A percentile compares a stretch with the other conserved stretches of the same genome.
Conservation (phyloP, 2,113 vertebrate species). For the Lutjanus erythropterus region DNA sequence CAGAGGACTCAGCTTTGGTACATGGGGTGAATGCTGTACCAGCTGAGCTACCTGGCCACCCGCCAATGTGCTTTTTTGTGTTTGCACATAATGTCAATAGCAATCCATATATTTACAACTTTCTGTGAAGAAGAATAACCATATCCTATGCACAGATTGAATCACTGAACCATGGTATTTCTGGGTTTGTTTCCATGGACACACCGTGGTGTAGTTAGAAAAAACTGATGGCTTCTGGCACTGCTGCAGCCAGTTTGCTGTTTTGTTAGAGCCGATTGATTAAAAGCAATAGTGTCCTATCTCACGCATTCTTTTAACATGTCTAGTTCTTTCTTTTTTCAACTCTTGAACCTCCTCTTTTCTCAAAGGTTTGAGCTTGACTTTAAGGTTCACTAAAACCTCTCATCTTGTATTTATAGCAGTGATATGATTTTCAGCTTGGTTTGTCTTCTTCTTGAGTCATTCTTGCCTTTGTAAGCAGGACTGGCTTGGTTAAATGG, state of each 20-base stretch:
- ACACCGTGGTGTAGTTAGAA: constrained; percentile 1
- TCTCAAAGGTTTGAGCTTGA: neutral
- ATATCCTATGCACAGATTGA: constrained; percentile 25
- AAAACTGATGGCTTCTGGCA: neutral
- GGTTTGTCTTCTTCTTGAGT: neutral
- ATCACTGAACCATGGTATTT: constrained; percentile 2
- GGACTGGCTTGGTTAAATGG: constrained; percentile 5
- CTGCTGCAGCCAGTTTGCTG: neutral
- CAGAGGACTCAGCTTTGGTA: too few species aligned
- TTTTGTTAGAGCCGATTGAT: neutral
- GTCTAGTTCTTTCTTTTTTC: neutral
- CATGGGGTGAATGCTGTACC: too few species aligned
- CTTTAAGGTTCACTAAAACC: neutral
- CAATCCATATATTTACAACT: constrained; percentile 7
- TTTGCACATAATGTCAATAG: constrained; percentile 33
- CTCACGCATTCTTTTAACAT: neutral
- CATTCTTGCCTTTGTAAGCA: constrained; percentile 6
- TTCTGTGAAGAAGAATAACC: constrained; percentile 23
- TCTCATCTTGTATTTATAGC: constrained; percentile 7
- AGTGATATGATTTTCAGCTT: neutral
- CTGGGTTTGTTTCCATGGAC: constrained; percentile 49
- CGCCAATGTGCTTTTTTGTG: constrained; percentile 21
- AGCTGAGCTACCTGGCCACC: too few species aligned
- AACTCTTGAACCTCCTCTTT: too few species aligned
- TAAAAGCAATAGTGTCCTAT: constrained; percentile 6